phyloP scores from a whole-genome alignment of 2,113 vertebrate species.

The Cebus imitator region DNA sequence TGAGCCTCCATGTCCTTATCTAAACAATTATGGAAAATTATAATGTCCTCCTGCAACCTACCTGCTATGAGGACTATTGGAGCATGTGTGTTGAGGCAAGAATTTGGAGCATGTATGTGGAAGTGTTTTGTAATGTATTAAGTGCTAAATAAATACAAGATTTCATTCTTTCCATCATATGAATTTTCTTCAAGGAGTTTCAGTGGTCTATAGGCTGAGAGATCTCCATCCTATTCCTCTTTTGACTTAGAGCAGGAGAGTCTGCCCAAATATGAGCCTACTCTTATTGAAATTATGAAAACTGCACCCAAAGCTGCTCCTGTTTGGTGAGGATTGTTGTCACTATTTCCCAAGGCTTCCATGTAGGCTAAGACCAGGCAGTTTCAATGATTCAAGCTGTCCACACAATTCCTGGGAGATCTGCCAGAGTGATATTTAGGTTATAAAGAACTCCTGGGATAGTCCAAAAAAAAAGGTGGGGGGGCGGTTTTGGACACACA shows the following conservation, averaged over 20 bases:
- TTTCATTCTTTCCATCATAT: not conserved
- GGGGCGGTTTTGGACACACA: not conserved
- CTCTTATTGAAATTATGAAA: not conserved
- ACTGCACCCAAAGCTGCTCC: not conserved
- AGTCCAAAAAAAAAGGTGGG: not conserved
- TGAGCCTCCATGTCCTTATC: not conserved
- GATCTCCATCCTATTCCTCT: not conserved
- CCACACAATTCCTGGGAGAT: not conserved
- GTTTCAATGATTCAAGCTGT: not conserved
- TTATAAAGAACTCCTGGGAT: not conserved
- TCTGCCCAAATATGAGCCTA: not conserved
- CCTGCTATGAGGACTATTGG: not conserved
- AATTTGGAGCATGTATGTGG: not conserved
- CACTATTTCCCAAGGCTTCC: not conserved
- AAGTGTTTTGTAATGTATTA: not conserved
- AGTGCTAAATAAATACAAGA: not conserved
- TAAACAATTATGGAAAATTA: not conserved
- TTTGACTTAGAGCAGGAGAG: not conserved
- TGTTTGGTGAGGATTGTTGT: not conserved
- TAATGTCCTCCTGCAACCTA: not conserved
- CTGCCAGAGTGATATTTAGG: not conserved
- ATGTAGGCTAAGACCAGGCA: not conserved
- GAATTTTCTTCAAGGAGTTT: not conserved
- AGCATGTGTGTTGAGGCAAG: not conserved
- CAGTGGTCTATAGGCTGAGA: not conserved